phyloP scores from a whole-genome alignment of 2,797 vertebrate genomes.

The Enteromius viviparus region DNA sequence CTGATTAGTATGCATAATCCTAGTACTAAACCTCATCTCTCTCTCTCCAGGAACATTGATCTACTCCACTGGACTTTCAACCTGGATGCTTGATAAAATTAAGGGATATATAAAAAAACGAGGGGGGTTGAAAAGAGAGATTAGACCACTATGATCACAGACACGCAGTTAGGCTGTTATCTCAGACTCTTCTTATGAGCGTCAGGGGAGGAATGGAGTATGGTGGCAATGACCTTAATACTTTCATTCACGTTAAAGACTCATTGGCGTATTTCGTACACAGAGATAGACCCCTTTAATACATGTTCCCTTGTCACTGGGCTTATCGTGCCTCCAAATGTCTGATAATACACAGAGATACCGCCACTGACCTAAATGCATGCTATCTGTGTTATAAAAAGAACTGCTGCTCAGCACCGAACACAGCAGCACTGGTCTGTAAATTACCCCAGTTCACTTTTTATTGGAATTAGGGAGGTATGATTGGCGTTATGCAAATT shows the following conservation, averaged over 20 bases:
- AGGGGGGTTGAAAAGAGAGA: conserved; percentile 18
- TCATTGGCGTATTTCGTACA: conserved; percentile 16
- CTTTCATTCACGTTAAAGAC: conserved; percentile 35
- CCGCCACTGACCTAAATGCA: conserved; percentile 43
- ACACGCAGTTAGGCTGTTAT: conserved; percentile 2
- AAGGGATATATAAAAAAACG: conserved; percentile 9
- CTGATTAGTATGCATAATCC: conserved; percentile 56
- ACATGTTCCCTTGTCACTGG: conserved; percentile 4
- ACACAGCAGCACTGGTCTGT: neutral
- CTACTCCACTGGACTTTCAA: conserved; percentile 31
- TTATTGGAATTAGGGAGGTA: neutral
- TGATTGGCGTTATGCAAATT: conserved; percentile 28
- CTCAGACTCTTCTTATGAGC: conserved; percentile 10
- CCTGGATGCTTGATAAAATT: conserved; percentile 20
- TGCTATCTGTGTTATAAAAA: conserved; percentile 9
- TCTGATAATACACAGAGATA: conserved; percentile 28
- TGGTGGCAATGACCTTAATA: conserved; percentile 48
- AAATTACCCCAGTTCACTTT: neutral
- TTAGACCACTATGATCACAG: conserved; percentile 21
- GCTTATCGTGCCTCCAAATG: conserved; percentile 27
- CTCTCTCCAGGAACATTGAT: conserved; percentile 52
- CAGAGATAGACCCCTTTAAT: conserved; percentile 32
- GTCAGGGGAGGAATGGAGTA: conserved; percentile 11
- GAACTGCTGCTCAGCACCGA: conserved; percentile 1
- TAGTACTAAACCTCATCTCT: conserved; percentile 37